These are phyloP conservation scores for Coecobrya sp. DNA, from an alignment of 2,888 invertebrate species.

Conservation along the genomic window DNA sequence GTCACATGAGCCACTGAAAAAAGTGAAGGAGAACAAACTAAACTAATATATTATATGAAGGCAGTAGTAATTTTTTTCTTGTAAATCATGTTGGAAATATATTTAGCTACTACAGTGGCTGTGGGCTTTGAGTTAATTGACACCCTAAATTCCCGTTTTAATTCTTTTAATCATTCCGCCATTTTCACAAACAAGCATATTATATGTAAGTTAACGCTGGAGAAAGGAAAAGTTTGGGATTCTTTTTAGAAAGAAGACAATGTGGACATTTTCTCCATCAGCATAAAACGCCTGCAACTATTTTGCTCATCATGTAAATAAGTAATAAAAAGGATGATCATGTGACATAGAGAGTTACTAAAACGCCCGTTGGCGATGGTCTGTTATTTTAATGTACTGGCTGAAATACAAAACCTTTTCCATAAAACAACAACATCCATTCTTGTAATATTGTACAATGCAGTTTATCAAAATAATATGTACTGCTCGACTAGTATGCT, in stretches of 20 bases:
- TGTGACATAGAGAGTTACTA: neutral
- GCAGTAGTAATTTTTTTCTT: neutral
- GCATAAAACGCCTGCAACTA: neutral
- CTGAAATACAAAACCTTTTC: no score
- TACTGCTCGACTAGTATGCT: neutral
- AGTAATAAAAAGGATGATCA: conserved; percentile 2
- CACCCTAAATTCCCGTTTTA: conserved; percentile 50
- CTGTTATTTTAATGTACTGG: neutral
- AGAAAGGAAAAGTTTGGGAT: neutral
- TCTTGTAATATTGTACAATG: neutral
- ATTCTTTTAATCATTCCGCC: conserved; percentile 66
- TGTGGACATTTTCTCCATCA: neutral
- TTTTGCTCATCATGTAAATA: neutral
- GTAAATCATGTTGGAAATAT: conserved; percentile 45
- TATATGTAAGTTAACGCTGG: neutral
- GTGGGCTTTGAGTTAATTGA: conserved; percentile 60
- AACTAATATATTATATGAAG: neutral
- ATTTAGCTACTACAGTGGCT: neutral
- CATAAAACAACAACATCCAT: no score
- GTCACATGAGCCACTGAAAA: neutral
- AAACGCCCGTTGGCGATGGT: neutral
- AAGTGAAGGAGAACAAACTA: neutral
- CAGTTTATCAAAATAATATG: conserved; percentile 1
- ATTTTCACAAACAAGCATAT: conserved; percentile 6
- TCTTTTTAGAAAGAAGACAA: neutral